Conservation (phyloP, 2,113 vertebrate species). For the Gasterosteus nipponicus region DNA sequence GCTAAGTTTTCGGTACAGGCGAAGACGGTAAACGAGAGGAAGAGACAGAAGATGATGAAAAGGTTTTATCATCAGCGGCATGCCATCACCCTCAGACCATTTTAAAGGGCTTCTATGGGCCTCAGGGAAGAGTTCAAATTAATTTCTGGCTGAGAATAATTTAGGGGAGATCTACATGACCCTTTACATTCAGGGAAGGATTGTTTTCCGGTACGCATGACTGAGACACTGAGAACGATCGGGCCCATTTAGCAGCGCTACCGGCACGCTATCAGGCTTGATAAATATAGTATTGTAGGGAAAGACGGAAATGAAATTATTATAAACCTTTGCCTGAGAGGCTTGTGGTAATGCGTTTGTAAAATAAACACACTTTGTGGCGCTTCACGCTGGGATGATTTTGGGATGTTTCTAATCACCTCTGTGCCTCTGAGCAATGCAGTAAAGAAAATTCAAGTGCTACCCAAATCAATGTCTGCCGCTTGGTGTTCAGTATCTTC, state of each 20-base stretch:
- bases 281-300: background rate
- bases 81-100: conserved; percentile 59
- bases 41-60: conserved; percentile 58
- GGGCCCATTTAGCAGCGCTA: background rate
- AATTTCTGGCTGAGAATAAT: background rate
- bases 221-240: background rate
- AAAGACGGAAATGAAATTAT: background rate
- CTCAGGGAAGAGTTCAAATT: conserved; percentile 41
- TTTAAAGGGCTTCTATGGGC: conserved; percentile 39
- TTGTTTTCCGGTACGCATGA: background rate
- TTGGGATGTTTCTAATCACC: conserved; percentile 35
- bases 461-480: conserved; percentile 37
- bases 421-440: conserved; percentile 25
- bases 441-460: conserved; percentile 25
- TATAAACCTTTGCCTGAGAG: background rate
- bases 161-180: background rate
- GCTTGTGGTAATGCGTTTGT: conserved; percentile 4
- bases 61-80: conserved; percentile 50
- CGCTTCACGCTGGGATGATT: conserved; percentile 5
- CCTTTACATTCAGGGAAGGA: background rate
- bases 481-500: conserved; percentile 3
- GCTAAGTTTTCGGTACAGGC: conserved; percentile 5
- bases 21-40: conserved; percentile 19
- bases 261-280: background rate
- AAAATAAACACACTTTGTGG: conserved; percentile 28